These are phyloP conservation scores for Lordiphosa fenestrarum DNA, from an alignment of 2,888 invertebrate species.

Conservation along the genomic window DNA sequence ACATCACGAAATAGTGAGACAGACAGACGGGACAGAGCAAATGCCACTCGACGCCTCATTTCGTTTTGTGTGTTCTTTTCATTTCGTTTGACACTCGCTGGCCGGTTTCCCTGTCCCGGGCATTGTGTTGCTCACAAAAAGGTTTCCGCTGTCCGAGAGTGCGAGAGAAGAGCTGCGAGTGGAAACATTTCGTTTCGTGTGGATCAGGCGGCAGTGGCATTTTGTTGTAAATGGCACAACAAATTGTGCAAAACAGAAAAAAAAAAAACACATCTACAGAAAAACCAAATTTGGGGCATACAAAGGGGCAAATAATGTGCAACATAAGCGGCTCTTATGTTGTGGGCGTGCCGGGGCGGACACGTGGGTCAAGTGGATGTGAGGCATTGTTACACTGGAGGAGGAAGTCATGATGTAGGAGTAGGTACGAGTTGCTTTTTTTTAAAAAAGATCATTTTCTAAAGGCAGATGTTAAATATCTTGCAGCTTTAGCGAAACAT, in stretches of 20 bases:
- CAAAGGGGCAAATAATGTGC: slow-evolving; percentile 52
- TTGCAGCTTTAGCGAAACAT: too few species aligned
- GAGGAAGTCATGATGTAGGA: too few species aligned
- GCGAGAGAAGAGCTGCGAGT: slow-evolving; percentile 11
- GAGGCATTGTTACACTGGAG: too few species aligned
- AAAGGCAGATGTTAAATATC: too few species aligned
- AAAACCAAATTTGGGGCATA: slow-evolving; percentile 32
- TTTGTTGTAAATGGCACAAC: slow-evolving; percentile 60
- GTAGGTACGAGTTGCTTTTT: too few species aligned
- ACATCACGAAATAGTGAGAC: slow-evolving; percentile 11
- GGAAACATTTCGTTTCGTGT: slow-evolving; percentile 1
- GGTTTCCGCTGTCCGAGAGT: slow-evolving; percentile 56
- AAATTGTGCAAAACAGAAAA: slow-evolving; percentile 52
- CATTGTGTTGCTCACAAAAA: slow-evolving; percentile 48
- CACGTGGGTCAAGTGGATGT: too few species aligned
- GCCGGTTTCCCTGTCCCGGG: slow-evolving; percentile 32
- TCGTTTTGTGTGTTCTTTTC: slow-evolving; percentile 18
- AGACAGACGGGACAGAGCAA: slow-evolving; percentile 40
- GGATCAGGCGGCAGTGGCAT: slow-evolving; percentile 23
- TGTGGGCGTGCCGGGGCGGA: too few species aligned
- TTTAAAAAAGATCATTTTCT: too few species aligned
- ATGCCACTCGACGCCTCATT: slow-evolving; percentile 50
- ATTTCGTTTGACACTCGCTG: slow-evolving; percentile 48
- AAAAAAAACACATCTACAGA: slow-evolving; percentile 31
- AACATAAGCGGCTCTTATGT: slow-evolving; percentile 28